Conservation (phyloP, 2,888 invertebrate species). For the Lottia gigantea region DNA sequence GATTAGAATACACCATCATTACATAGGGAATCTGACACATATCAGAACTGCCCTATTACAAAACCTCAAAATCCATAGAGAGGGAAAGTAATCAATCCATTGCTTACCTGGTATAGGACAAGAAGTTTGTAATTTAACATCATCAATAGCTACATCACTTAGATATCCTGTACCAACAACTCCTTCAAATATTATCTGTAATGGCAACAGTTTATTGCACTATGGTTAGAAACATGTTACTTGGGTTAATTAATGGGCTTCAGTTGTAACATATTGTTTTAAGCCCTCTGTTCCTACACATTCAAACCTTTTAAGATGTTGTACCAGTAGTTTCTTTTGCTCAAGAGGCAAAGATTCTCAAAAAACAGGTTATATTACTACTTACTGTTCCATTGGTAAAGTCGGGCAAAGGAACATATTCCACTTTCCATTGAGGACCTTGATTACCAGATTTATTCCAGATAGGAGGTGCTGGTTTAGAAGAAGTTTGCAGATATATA, state of each 20-base stretch:
- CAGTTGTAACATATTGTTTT: too few species aligned
- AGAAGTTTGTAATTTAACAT: conserved; percentile 44
- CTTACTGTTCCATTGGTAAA: conserved; percentile 40
- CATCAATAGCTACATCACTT: conserved; percentile 64
- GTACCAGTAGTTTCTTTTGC: too few species aligned
- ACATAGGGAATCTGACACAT: too few species aligned
- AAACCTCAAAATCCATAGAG: too few species aligned
- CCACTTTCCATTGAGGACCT: conserved; percentile 55
- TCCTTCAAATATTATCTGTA: conserved; percentile 59
- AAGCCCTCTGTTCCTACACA: too few species aligned
- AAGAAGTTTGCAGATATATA: conserved; percentile 33
- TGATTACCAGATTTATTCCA: conserved; percentile 51
- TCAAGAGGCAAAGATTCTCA: too few species aligned
- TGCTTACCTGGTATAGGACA: conserved; percentile 53
- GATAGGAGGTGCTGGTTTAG: conserved; percentile 28
- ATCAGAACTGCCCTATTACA: too few species aligned
- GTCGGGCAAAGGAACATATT: conserved; percentile 43
- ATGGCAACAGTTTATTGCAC: not conserved
- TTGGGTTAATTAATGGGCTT: too few species aligned
- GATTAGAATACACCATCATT: too few species aligned
- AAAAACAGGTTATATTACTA: not conserved
- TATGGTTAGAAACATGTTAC: too few species aligned
- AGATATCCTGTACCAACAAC: conserved; percentile 38
- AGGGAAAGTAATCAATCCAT: not conserved
- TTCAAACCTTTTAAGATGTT: too few species aligned